Percentiles rank a stretch among this genome's conserved stretches.
Evolutionary conservation across 2,797 vertebrate species (phyloP).

Genomic region (Hippocampus kuda): DNA sequence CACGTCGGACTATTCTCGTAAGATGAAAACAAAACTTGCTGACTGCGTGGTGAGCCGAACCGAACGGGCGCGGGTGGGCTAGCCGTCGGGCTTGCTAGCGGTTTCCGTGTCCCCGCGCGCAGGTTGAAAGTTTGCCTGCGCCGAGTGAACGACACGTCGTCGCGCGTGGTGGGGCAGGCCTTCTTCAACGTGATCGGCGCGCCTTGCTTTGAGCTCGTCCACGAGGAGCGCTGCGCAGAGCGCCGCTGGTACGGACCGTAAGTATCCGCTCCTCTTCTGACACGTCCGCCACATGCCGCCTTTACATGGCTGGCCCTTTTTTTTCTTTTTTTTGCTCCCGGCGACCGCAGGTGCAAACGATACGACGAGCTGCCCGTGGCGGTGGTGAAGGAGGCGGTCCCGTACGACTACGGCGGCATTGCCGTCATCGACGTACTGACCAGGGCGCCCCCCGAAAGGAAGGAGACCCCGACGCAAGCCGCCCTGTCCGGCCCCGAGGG

Average conservation of each 20-base stretch:
- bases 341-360: constrained; percentile 70
- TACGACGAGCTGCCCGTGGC: constrained; percentile 77
- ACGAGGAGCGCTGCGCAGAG: constrained; percentile 78
- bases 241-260: constrained; percentile 85
- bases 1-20: too few species aligned
- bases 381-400: constrained; percentile 69
- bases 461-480: constrained; percentile 37
- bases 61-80: too few species aligned
- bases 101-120: constrained; percentile 14
- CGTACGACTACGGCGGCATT: constrained; percentile 76
- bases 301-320: too few species aligned
- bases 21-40: too few species aligned
- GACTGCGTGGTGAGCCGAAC: too few species aligned
- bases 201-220: constrained; percentile 79
- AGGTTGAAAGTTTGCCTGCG: constrained; percentile 79
- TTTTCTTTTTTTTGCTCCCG: too few species aligned
- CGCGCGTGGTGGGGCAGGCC: constrained; percentile 76
- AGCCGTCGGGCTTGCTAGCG: too few species aligned
- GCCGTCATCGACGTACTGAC: constrained; percentile 72
- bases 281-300: constrained; percentile 7
- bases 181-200: constrained; percentile 85
- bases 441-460: constrained; percentile 45
- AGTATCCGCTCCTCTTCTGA: constrained; percentile 54
- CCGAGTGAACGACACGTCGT: constrained; percentile 76
- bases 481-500: constrained; percentile 39